phyloP scores from a whole-genome alignment of 2,113 vertebrate genomes.

The Genyomyrus donnyi region DNA sequence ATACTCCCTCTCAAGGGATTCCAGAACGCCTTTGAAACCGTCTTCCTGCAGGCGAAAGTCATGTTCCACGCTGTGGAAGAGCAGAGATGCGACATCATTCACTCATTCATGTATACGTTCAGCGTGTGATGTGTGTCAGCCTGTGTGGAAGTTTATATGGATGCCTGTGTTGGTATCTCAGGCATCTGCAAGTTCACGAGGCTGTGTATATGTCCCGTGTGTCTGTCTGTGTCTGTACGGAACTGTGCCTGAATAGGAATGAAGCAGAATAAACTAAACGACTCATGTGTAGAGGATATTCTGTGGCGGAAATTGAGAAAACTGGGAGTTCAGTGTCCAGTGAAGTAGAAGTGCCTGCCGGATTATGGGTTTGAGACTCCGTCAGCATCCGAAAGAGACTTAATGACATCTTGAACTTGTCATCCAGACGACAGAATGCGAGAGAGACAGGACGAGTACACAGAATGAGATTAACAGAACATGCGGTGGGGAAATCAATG shows the following conservation, averaged over 20 bases:
- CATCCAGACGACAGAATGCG: neutral
- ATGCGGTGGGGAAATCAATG: neutral
- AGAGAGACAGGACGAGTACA: neutral
- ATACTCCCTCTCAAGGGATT: slow-evolving; percentile 68
- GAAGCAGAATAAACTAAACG: neutral
- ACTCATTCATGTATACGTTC: neutral
- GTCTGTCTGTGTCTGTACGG: neutral
- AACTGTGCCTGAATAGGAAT: neutral
- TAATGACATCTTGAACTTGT: neutral
- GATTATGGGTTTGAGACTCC: neutral
- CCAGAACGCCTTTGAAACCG: slow-evolving; percentile 74
- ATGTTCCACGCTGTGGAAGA: slow-evolving; percentile 77
- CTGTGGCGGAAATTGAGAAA: neutral
- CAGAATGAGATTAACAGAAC: neutral
- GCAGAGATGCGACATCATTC: neutral
- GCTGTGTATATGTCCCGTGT: neutral
- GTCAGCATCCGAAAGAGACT: neutral
- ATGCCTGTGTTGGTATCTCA: neutral
- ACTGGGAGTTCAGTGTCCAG: neutral
- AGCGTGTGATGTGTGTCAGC: neutral
- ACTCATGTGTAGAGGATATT: neutral
- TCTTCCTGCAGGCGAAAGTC: slow-evolving; percentile 93
- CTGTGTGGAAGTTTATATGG: neutral
- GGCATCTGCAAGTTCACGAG: neutral
- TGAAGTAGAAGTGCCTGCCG: neutral